A percentile compares a stretch with the other conserved stretches of the same genome.
These are phyloP conservation scores for Azorinus chamasolen DNA, from an alignment of 2,888 invertebrate genomes.

Conservation along the genomic window DNA sequence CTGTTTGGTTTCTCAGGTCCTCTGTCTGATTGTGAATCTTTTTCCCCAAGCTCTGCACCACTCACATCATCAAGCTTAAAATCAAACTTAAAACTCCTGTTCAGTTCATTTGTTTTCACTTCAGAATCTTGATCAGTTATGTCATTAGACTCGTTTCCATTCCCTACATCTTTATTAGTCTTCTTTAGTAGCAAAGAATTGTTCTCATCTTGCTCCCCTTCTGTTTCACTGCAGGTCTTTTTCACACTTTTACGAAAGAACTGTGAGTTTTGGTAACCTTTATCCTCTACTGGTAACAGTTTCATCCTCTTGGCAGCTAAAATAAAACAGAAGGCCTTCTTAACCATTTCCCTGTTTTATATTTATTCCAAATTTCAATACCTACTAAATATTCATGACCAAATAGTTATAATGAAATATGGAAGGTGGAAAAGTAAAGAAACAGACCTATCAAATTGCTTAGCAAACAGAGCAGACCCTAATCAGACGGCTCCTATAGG, in stretches of 20 bases:
- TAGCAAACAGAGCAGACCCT: too few species aligned
- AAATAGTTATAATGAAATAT: too few species aligned
- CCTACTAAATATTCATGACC: too few species aligned
- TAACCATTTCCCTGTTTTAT: too few species aligned
- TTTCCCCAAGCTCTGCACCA: background rate
- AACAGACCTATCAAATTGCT: too few species aligned
- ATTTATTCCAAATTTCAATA: too few species aligned
- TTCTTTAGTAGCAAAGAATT: too few species aligned
- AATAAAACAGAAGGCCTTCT: constrained; percentile 16
- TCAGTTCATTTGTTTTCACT: constrained; percentile 16
- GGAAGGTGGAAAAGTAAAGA: too few species aligned
- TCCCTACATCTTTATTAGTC: constrained; percentile 15
- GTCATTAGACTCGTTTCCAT: constrained; percentile 5
- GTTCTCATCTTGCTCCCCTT: background rate
- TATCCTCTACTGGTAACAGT: constrained; percentile 40
- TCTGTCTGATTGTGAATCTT: too few species aligned
- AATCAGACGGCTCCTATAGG: too few species aligned
- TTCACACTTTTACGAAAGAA: constrained; percentile 63
- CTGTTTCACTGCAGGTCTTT: background rate
- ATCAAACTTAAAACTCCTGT: constrained; percentile 44
- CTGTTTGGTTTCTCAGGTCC: background rate
- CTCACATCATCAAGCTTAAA: constrained; percentile 26
- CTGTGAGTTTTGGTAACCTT: constrained; percentile 43
- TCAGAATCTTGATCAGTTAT: background rate
- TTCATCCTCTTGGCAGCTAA: constrained; percentile 61